Percentiles rank a stretch among this genome's conserved stretches.
Conservation (phyloP, 2,113 vertebrate species). For the Lepus americanus region DNA sequence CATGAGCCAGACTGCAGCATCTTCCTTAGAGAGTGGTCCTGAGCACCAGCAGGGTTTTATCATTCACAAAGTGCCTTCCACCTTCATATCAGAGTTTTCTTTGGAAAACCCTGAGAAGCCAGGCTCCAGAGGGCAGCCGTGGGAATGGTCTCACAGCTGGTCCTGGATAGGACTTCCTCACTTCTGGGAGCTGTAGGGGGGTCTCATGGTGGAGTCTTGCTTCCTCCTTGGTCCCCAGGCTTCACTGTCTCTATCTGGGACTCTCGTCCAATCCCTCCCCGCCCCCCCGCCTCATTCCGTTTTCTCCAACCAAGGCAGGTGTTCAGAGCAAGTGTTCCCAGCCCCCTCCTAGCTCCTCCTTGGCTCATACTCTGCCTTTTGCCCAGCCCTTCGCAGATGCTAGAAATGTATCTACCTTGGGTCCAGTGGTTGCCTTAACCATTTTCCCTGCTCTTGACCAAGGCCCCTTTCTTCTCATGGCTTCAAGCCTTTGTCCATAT, state of each 20-base stretch:
- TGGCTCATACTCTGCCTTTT: too few species aligned
- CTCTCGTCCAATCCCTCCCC: fast-evolving
- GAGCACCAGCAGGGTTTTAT: neutral
- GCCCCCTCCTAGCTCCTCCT: neutral
- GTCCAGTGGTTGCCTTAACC: too few species aligned
- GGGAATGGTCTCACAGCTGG: neutral
- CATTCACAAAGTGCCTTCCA: neutral
- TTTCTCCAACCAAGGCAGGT: neutral
- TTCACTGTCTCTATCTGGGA: neutral
- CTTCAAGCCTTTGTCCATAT: neutral
- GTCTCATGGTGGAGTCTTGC: too few species aligned
- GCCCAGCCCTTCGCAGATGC: too few species aligned
- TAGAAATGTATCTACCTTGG: neutral
- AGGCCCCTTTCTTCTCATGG: neutral
- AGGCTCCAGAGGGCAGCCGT: neutral
- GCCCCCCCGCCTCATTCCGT: too few species aligned
- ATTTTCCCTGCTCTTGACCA: neutral
- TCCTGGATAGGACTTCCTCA: neutral
- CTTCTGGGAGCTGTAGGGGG: neutral
- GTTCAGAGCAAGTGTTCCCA: neutral
- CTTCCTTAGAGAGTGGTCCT: neutral
- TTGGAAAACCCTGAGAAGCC: neutral
- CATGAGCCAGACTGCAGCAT: neutral
- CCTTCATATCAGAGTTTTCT: neutral
- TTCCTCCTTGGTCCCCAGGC: neutral